Evolutionary conservation across 2,113 vertebrate genomes (phyloP).

Genomic region (Capricornis sumatraensis): DNA sequence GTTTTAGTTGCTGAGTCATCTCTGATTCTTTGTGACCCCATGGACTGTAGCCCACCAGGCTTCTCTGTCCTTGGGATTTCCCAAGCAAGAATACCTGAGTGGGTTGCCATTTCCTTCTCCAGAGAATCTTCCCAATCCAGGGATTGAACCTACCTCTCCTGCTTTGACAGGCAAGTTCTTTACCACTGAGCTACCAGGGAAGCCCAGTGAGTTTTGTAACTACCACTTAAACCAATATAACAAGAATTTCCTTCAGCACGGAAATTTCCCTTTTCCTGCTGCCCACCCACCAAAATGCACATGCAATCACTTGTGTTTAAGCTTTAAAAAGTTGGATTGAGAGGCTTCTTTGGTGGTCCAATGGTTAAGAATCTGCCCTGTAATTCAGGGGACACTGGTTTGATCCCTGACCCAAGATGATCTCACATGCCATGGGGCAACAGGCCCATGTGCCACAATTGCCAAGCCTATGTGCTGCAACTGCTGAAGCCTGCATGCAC

Average conservation of each 20-base stretch:
- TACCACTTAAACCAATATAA: neutral
- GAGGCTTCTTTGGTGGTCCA: neutral
- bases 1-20: neutral
- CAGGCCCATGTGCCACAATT: neutral
- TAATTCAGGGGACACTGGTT: neutral
- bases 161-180: neutral
- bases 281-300: neutral
- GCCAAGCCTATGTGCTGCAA: neutral
- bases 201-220: neutral
- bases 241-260: neutral
- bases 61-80: neutral
- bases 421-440: neutral
- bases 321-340: neutral
- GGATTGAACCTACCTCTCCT: neutral
- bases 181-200: neutral
- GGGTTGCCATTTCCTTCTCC: neutral
- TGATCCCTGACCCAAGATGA: neutral
- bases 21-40: neutral
- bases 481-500: neutral
- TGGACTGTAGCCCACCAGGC: neutral
- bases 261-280: neutral
- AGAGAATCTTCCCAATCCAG: neutral
- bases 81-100: neutral
- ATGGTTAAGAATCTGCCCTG: neutral
- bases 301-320: neutral